These are phyloP conservation scores for Machimus rusticus DNA, from an alignment of 2,888 invertebrate species.

Conservation along the genomic window DNA sequence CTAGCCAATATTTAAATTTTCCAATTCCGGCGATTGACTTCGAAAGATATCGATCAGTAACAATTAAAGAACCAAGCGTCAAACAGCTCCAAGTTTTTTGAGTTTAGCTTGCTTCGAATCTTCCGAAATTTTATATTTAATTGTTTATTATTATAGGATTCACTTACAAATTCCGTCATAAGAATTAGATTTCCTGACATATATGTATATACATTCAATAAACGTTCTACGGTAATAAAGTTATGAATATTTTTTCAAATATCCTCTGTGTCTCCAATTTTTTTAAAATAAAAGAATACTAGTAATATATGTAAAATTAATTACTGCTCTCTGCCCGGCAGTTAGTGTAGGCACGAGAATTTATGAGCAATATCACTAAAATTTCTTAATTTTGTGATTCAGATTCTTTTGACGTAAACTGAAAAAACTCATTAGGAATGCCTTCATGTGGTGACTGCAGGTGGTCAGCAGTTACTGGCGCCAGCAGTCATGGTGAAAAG, in stretches of 20 bases:
- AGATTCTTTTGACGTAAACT: background rate
- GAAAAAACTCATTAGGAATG: background rate
- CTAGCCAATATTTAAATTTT: background rate
- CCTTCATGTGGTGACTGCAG: background rate
- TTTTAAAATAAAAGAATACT: too few relatives aligned
- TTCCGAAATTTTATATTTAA: background rate
- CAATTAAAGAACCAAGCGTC: background rate
- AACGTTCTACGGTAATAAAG: too few relatives aligned
- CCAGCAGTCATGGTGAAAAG: background rate
- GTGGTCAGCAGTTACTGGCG: too few relatives aligned
- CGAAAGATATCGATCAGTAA: background rate
- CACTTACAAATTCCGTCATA: background rate
- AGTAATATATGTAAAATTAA: too few relatives aligned
- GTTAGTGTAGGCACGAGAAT: too few relatives aligned
- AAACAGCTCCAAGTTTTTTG: background rate
- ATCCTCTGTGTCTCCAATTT: too few relatives aligned
- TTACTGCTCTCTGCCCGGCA: too few relatives aligned
- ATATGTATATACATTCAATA: too few relatives aligned
- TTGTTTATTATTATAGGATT: background rate
- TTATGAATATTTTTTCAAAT: too few relatives aligned
- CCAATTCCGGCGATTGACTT: background rate
- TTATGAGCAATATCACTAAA: too few relatives aligned
- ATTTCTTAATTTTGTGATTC: background rate
- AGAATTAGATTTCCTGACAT: background rate
- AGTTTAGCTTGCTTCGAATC: background rate